These are phyloP conservation scores for Leptarthrus brevirostris DNA, from an alignment of 2,888 invertebrate species.

Conservation along the genomic window DNA sequence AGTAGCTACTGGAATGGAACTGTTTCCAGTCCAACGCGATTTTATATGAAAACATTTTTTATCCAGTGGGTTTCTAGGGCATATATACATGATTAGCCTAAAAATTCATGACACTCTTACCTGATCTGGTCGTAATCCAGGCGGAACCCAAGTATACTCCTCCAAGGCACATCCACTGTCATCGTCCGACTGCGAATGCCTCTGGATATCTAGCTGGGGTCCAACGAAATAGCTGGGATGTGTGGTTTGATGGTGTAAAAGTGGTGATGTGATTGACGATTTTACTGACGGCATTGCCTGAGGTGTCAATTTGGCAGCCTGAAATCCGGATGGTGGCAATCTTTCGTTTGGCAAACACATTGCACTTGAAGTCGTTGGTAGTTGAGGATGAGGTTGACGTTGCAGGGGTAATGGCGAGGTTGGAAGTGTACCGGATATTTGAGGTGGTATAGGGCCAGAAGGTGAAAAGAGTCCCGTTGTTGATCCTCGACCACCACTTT, in stretches of 20 bases:
- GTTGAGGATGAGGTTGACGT: slow-evolving; percentile 59
- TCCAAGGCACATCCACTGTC: slow-evolving; percentile 99
- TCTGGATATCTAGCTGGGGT: slow-evolving; percentile 75
- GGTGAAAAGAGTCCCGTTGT: slow-evolving; percentile 60
- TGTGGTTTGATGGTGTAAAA: slow-evolving; percentile 62
- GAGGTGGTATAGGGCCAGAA: slow-evolving; percentile 50
- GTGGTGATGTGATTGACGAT: slow-evolving; percentile 62
- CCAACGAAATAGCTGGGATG: slow-evolving; percentile 64
- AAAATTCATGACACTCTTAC: slow-evolving; percentile 69
- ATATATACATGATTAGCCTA: background rate
- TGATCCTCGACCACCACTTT: slow-evolving; percentile 55
- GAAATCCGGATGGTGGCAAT: slow-evolving; percentile 55
- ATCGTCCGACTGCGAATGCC: slow-evolving; percentile 94
- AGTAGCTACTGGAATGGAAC: background rate
- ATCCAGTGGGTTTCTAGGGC: slow-evolving; percentile 17
- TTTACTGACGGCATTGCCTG: slow-evolving; percentile 39
- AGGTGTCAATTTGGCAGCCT: slow-evolving; percentile 53
- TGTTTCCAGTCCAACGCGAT: background rate
- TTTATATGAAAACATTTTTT: background rate
- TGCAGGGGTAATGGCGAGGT: slow-evolving; percentile 65
- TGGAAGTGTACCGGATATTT: slow-evolving; percentile 58
- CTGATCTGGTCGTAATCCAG: slow-evolving; percentile 95
- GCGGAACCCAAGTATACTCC: slow-evolving; percentile 99
- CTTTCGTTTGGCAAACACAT: slow-evolving; percentile 52
- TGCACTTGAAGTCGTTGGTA: slow-evolving; percentile 49